Percentiles rank a stretch among this genome's conserved stretches.
These are phyloP conservation scores for Mesodorylaimus sp. DNA, from an alignment of 2,888 invertebrate genomes.

Conservation along the genomic window DNA sequence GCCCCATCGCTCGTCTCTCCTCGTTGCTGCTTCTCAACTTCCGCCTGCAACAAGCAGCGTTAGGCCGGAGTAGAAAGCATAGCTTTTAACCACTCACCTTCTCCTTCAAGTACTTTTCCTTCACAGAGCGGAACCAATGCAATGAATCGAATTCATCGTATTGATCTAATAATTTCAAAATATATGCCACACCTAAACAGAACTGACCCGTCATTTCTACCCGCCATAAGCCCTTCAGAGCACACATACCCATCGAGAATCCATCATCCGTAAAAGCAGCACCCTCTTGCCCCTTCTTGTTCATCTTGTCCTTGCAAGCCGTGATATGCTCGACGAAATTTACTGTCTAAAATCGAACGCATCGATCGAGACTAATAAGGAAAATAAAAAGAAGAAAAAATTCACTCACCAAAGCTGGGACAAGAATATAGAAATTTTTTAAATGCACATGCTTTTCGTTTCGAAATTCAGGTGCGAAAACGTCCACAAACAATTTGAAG, in stretches of 20 bases:
- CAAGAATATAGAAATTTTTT: conserved; percentile 72
- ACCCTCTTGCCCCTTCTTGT: conserved; percentile 65
- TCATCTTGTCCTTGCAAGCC: conserved; percentile 72
- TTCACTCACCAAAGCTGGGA: conserved; percentile 50
- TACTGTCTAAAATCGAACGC: conserved; percentile 45
- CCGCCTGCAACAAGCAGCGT: conserved; percentile 6
- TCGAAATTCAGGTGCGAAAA: conserved; percentile 69
- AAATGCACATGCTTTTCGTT: conserved; percentile 69
- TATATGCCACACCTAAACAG: conserved; percentile 54
- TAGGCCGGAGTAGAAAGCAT: neutral
- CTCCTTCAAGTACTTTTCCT: conserved; percentile 50
- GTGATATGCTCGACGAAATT: conserved; percentile 86
- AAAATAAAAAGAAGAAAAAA: no score
- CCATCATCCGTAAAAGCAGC: conserved; percentile 93
- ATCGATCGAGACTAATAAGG: neutral
- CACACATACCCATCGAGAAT: conserved; percentile 63
- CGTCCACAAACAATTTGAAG: conserved; percentile 69
- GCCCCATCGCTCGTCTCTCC: conserved; percentile 17
- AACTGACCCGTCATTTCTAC: neutral
- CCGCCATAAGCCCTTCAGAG: neutral
- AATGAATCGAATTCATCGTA: conserved; percentile 66
- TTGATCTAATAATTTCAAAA: conserved; percentile 71
- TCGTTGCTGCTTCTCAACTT: conserved; percentile 33
- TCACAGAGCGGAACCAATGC: conserved; percentile 81
- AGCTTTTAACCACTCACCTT: conserved; percentile 23